phyloP scores from a whole-genome alignment of 2,797 vertebrate genomes.

The Takifugu rubripes region DNA sequence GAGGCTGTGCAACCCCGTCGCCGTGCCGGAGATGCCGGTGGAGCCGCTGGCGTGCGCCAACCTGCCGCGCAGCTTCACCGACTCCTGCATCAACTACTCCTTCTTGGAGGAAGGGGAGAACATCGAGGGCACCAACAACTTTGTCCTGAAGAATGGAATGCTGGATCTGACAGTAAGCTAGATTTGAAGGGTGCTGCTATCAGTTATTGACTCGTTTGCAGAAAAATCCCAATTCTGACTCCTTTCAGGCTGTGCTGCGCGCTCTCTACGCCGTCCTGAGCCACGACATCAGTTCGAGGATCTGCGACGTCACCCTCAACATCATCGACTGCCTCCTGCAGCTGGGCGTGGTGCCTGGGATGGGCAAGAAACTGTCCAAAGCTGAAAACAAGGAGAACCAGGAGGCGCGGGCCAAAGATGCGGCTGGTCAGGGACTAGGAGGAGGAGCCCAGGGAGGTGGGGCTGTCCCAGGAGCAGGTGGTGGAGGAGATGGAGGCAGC shows the following conservation, averaged over 20 bases:
- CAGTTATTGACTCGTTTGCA: background rate
- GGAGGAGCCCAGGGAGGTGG: conserved; percentile 74
- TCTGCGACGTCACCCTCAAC: conserved; percentile 93
- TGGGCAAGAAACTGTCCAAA: conserved; percentile 86
- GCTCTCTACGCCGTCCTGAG: conserved; percentile 93
- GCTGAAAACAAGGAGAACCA: conserved; percentile 92
- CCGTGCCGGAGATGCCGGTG: conserved; percentile 87
- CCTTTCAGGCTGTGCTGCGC: conserved; percentile 85
- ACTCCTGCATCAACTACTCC: conserved; percentile 99
- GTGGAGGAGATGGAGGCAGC: conserved; percentile 75
- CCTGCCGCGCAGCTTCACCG: conserved; percentile 94
- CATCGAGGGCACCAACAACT: conserved; percentile 96
- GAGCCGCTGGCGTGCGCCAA: conserved; percentile 94
- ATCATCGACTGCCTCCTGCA: conserved; percentile 97
- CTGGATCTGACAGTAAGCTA: conserved; percentile 90
- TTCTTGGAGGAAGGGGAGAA: conserved; percentile 92
- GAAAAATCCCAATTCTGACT: background rate
- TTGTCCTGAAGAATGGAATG: conserved; percentile 98
- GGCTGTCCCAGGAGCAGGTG: conserved; percentile 68
- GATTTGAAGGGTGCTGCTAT: background rate
- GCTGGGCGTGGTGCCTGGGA: conserved; percentile 89
- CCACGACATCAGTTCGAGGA: conserved; percentile 95
- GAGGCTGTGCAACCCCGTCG: conserved; percentile 92
- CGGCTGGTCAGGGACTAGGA: conserved; percentile 78
- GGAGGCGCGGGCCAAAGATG: conserved; percentile 84